phyloP scores from a whole-genome alignment of 1,140 invertebrate species.

The Acromyrmex echinatior region DNA sequence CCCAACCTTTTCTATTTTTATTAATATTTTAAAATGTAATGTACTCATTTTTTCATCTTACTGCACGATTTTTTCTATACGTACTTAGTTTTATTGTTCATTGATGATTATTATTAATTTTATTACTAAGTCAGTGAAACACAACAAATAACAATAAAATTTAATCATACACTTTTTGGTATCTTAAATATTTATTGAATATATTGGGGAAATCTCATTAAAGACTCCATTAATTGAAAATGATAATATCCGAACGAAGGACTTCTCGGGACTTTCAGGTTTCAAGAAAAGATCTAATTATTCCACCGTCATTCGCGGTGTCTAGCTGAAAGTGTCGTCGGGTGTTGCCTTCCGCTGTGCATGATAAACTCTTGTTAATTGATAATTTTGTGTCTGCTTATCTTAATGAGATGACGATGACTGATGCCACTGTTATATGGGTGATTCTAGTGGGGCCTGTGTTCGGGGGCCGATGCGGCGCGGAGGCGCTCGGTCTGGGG shows the following conservation, averaged over 20 bases:
- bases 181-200: background rate
- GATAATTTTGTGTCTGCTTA: conserved; percentile 52
- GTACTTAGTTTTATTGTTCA: background rate
- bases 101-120: conserved; percentile 29
- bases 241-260: conserved; percentile 28
- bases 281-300: background rate
- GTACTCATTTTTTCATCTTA: background rate
- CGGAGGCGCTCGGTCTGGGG: conserved; percentile 87
- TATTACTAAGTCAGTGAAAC: background rate
- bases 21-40: background rate
- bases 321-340: conserved; percentile 37
- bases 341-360: conserved; percentile 7
- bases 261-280: conserved; percentile 44
- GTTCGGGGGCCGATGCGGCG: conserved; percentile 87
- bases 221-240: background rate
- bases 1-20: background rate
- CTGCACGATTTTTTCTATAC: conserved; percentile 32
- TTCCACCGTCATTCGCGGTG: background rate
- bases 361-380: conserved; percentile 54
- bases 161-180: background rate
- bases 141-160: background rate
- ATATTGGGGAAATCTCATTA: conserved; percentile 24
- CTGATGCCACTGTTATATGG: conserved; percentile 81
- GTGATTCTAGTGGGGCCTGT: conserved; percentile 87
- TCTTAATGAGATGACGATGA: conserved; percentile 75